Evolutionary conservation across 2,113 vertebrate species (phyloP), one percentile per base, ranked within the genome.

Genomic region (Aegithalos caudatus): DNA sequence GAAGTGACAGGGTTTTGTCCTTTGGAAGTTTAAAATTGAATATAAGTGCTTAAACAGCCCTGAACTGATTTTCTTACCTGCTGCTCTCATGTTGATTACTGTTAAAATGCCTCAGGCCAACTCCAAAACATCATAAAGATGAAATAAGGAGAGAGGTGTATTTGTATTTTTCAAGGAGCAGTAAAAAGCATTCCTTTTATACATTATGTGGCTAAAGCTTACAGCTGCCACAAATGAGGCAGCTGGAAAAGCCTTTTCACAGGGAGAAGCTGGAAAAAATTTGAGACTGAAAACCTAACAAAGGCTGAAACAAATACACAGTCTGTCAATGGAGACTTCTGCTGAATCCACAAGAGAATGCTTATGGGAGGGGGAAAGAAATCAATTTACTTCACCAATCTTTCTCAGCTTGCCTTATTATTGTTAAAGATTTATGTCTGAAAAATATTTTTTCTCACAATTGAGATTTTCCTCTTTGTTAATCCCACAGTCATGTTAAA

Each of bases 401-500:
- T 89, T 94, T 91, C 65, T 91, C 69, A 53, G 38, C 86, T 83
- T 92, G 57, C 61, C 45, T 53, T 91, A 56, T 76, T 91, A 50
- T 94, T 94, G 50, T 92, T 86, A 40, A 93, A 95, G 86, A 86
- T 84, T 88, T 92, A 54, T 76, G 79, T 69, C 90, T 88, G 73
- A 88, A 88, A 86, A 88, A 78, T 85, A 58, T n/a, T 86, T 90
- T 79, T 92, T 74, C 69, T 90, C 60, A 67, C 82, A 84, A n/a
- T 88, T 81, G 67, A 90, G 81, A 77, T 94, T 95, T 81, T 93
- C 44, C 38, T 65, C 37, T 65, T 90, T 61, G 53, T 73, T 96
- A 95, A 88, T 96, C 93, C 90, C 22, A 42, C 83, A 69, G 90
- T 96, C 72, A 94, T 82, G 66, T 97, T 92, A 67, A 74, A 95